Base-by-base conservation (phyloP, 2,888 invertebrate species). In the Diplolepis rosae region DNA sequence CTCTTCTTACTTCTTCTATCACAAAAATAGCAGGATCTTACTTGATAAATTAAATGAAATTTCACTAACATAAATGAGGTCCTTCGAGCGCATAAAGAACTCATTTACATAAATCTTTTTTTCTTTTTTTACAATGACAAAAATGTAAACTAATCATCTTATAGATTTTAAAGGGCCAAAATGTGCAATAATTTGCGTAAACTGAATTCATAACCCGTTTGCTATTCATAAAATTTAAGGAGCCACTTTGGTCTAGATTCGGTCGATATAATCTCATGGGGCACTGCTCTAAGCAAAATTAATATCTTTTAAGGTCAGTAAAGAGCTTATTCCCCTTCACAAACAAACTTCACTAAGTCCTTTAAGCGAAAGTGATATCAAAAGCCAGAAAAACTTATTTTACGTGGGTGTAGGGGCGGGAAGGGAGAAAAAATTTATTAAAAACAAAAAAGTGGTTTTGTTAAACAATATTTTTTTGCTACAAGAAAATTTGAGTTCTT, bases 281-380 rank as follows among this genome's bases (percentile, higher is more conserved):
- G 24, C 50, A 51, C 50, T 51, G 24, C 3, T 50, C 18, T 22
- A 35, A 22, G 32, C 15, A 56, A 35, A 52, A 52, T 28, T 4
- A 15, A 52, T 52, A 1, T 52, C 3, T 32, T 22, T 61, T 35
- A 61, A 61, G 56, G 56, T 61, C 56, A 39, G 56, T 39, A 39
- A 24, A 35, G 2, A 24, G 56, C 39, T 61, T 61, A 61, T 24
- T 61, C 24, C 4, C 11, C 6, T 2, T 22, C 35, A 22, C 1
- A 39, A n/a, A 39, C n/a, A 35, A 39, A 35, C 56, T 39, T 61
- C 22, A 3, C 30, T 35, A 56, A 9, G 18, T 1, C 56, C 56
- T 32, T 56, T 13, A 15, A 35, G 32, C 11, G 22, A 56, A 22
- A 13, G 22, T 56, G 35, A 2, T 32, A 32, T 56, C 18, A 18